Evolutionary conservation across 1,140 invertebrate genomes (phyloP).

Genomic region (Saccostrea cuccullata): DNA sequence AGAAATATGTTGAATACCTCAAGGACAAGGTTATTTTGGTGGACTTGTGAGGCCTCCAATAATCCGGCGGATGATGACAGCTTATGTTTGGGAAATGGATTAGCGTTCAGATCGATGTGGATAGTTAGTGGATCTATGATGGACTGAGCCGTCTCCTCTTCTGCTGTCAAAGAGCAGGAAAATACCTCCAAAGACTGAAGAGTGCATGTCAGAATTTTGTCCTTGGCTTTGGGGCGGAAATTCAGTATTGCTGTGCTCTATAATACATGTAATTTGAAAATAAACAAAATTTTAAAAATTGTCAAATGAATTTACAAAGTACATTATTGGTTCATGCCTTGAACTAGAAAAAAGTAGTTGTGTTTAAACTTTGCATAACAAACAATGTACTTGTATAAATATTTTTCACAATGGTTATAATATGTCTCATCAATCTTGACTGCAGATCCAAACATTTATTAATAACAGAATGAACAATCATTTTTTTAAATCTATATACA

Average conservation of each 20-base stretch:
- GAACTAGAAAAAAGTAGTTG: no score
- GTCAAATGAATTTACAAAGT: no score
- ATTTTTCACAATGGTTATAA: no score
- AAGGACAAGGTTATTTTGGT: constrained; percentile 69
- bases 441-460: no score
- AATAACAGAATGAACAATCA: no score
- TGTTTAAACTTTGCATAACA: no score
- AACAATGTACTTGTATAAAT: no score
- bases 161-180: constrained; percentile 93
- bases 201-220: constrained; percentile 90
- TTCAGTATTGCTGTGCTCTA: constrained; percentile 91
- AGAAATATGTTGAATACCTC: constrained; percentile 64
- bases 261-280: constrained; percentile 56
- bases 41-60: constrained; percentile 78
- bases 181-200: constrained; percentile 95
- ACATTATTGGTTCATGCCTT: no score
- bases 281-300: no score
- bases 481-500: no score
- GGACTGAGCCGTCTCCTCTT: constrained; percentile 96
- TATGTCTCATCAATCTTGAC: no score
- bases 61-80: constrained; percentile 57
- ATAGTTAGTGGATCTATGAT: constrained; percentile 96
- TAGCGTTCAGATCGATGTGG: constrained; percentile 79
- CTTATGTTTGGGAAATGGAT: constrained; percentile 64
- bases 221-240: constrained; percentile 86